phyloP scores from a whole-genome alignment of 2,113 vertebrate genomes.

The Heterochromis multidens region DNA sequence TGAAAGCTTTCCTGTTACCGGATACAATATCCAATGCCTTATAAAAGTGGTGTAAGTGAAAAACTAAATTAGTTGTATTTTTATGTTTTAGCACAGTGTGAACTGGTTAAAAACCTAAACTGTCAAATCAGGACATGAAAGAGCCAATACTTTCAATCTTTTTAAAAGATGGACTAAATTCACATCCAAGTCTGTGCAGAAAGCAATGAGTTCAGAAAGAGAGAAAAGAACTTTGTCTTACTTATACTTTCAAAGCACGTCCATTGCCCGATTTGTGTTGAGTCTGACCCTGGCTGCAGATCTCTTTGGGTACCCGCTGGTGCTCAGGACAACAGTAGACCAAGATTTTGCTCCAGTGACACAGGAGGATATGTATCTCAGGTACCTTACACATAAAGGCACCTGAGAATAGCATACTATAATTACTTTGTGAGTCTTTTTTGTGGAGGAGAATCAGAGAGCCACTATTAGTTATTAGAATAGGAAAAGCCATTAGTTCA shows the following conservation, averaged over 20 bases:
- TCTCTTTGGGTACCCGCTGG: background rate
- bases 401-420: conserved; percentile 43
- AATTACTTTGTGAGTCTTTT: conserved; percentile 41
- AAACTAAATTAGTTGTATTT: background rate
- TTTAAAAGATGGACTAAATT: background rate
- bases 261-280: background rate
- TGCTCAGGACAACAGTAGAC: background rate
- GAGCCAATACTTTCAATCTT: background rate
- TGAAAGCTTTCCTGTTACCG: background rate
- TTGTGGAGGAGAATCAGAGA: conserved; percentile 20
- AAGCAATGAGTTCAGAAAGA: background rate
- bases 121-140: fast-evolving
- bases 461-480: conserved; percentile 40
- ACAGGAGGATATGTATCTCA: background rate
- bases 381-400: conserved; percentile 15
- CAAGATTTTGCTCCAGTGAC: background rate
- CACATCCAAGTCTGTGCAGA: background rate
- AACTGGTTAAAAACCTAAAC: background rate
- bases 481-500: conserved; percentile 60
- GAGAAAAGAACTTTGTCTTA: background rate
- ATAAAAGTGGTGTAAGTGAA: background rate
- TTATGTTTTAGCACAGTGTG: background rate
- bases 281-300: background rate
- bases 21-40: background rate
- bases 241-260: conserved; percentile 17